Evolutionary conservation across 2,888 invertebrate species (phyloP), one percentile per base, ranked within the genome.

Genomic region (Biston betularia): DNA sequence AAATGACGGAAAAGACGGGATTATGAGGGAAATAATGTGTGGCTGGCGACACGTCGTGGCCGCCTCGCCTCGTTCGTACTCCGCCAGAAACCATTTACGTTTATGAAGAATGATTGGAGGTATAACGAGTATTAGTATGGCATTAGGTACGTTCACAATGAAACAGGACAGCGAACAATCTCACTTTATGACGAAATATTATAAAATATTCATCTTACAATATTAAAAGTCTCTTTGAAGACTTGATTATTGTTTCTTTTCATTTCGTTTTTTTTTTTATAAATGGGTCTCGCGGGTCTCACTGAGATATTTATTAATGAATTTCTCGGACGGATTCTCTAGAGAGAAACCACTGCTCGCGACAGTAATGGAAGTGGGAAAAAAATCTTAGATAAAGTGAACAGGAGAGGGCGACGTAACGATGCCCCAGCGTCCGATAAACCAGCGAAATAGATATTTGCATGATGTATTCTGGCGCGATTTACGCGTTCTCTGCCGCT

Each of bases 261-360:
- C 75, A 53, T 70, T 75, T 73, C 57, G 24, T 24, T 24, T 24
- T 50, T 77, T 62, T 46, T 79, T 73, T 79, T 73, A 76, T 72
- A 79, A 80, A 85, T 76, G 69, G 71, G 71, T 72, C 75, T 70
- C 75, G 57, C 62, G 67, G 67, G 77, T 69, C 72, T 77, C 67
- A 69, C 77, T 74, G 72, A 77, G 78, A 83, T 88, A 84, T 84
- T 83, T 85, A 84, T 83, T 85, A 85, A 88, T 87, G 80, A 86
- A 80, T 84, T 82, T 81, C 74, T 72, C 73, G 74, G 75, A 76
- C 75, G 65, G 71, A 79, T 77, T 76, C 85, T 76, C 73, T 11
- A 35, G 79, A 75, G 80, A 80, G 69, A 72, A 79, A 79, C 81
- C 79, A 77, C 79, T 75, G 78, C 62, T 75, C 70, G 79, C 72